These are phyloP conservation scores for Chitala chitala DNA, from an alignment of 2,113 vertebrate genomes.

Conservation along the genomic window DNA sequence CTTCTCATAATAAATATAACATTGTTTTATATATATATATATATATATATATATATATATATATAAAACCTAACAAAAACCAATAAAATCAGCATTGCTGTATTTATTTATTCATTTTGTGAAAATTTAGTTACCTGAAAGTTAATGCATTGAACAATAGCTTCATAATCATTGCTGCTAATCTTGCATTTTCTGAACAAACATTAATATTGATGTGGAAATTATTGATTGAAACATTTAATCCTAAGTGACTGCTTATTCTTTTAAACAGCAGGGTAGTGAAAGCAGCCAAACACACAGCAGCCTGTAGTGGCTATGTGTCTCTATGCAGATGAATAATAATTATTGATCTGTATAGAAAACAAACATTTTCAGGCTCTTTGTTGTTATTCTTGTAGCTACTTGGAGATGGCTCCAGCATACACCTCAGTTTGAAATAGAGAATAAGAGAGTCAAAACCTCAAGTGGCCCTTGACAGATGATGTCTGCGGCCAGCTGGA, in stretches of 20 bases:
- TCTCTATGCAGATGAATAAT: not conserved
- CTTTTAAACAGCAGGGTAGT: not conserved
- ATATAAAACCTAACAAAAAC: too few species aligned
- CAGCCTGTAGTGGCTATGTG: not conserved
- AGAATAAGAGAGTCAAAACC: not conserved
- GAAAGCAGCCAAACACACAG: not conserved
- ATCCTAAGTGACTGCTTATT: not conserved
- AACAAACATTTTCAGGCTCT: not conserved
- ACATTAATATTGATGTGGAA: not conserved
- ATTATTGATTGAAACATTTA: not conserved
- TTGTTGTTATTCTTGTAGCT: not conserved
- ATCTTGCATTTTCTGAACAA: not conserved
- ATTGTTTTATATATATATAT: too few species aligned
- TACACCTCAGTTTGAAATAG: not conserved
- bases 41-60: too few species aligned
- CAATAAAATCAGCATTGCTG: too few species aligned
- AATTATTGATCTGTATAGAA: not conserved
- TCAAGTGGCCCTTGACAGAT: not conserved
- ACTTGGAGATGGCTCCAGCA: not conserved
- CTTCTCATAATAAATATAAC: too few species aligned
- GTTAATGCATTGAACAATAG: not conserved
- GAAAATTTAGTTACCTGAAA: slow-evolving; percentile 14
- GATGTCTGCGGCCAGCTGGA: not conserved
- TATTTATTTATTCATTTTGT: too few species aligned
- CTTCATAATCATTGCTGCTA: not conserved